Evolutionary conservation across 1,140 invertebrate genomes (phyloP), one percentile per base, ranked within the genome.

Genomic region (Euwallacea fornicatus): DNA sequence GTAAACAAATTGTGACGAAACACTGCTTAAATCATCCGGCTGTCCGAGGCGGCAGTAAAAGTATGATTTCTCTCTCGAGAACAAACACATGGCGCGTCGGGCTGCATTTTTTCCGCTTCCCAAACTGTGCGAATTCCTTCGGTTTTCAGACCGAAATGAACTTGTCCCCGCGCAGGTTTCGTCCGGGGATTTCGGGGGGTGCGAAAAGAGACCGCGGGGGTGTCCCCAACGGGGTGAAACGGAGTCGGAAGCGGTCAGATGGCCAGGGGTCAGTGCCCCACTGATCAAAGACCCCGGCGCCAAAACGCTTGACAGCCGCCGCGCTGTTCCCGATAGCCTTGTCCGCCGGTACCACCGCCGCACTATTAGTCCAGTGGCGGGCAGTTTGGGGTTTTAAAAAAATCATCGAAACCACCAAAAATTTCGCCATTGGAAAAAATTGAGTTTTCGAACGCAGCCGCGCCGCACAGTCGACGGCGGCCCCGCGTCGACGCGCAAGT

Each of bases 271-370:
- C 77, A 78, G 73, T 78, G 77, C 71, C 76, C 74, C 70, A 69
- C 54, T 78, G 77, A 77, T 78, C 77, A 78, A 78, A 78, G 76
- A 76, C 74, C 70, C 77, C 77, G 77, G 77, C 77, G 77, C 77
- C 76, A 78, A 78, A 78, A 78, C 76, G 75, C 76, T 77, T 78
- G 76, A 78, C 77, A 73, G 76, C 75, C 62, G 72, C 71, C 65
- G 58, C 66, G 59, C 59, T 61, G 59, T 61, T 61, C 59, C 59
- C 59, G 59, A 61, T 61, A 61, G 59, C 42, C 54, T 56, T 56
- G 54, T 50, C 46, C 46, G 46, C 46, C 13, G 46, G 13, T 56
- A 56, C 54, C 54, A 56, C 54, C 54, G 54, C 54, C 54, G 54
- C 54, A 56, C 8, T 21, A 9, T 16, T 33, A 33, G 21, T 15